Evolutionary conservation across 1,140 invertebrate genomes (phyloP), one percentile per base, ranked within the genome.

Genomic region (Atta texana): DNA sequence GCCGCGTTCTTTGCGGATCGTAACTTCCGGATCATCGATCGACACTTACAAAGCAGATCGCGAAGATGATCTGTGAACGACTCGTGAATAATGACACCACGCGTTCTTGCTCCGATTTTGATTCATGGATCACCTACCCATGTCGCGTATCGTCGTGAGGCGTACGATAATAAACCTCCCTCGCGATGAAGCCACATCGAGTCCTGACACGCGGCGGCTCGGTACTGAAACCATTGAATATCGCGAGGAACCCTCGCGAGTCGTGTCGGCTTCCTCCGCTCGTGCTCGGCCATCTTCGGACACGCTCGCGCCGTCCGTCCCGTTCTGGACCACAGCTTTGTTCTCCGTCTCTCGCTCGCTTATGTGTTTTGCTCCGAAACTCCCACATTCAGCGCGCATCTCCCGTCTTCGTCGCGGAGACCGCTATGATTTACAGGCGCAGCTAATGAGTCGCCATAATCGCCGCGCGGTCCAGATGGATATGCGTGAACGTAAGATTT

Each of bases 141-240:
- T n/a, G 51, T 49, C 59, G 82, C 74, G 49, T 28, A 51, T 18
- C 72, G 49, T 80, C 76, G 76, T 49, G 24, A 39, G 31, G n/a
- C 39, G 39, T 53, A 6, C 59, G 21, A 44, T 21, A 10, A 89
- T 12, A 53, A 85, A 68, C 6, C 51, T 31, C 18, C 59, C 74
- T 10, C 12, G 1, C 59, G 49, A 64, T 51, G 55, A 84, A 89
- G 51, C 85, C 89, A 91, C 92, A 92, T 93, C 94, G 89, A 93
- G 93, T 92, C 92, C 91, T 92, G 89, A 93, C 92, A 93, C 92
- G 92, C 87, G 87, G 90, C 92, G 93, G 93, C 93, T 94, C 94
- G 93, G 92, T 91, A 94, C 93, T 94, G 93, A 94, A 91, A 87
- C 93, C 93, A 94, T 94, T 94, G 89, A 93, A 90, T 80, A 90